phyloP scores from a whole-genome alignment of 2,797 vertebrate genomes.

The Crenuchus spilurus region DNA sequence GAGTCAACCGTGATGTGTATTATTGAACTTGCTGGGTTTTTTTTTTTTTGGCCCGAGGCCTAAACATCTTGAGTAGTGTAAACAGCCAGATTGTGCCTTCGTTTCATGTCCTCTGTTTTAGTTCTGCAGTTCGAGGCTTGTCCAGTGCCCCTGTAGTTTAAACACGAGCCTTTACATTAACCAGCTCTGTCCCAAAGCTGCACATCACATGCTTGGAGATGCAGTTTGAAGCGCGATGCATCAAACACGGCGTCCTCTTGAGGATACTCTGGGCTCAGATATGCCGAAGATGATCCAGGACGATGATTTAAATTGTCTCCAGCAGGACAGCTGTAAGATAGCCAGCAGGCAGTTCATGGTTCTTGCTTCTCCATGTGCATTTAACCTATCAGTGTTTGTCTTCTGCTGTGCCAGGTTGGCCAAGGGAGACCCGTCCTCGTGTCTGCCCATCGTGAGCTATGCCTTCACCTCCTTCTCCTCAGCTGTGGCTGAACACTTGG shows the following conservation, averaged over 20 bases:
- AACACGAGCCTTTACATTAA: slow-evolving; percentile 62
- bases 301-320: slow-evolving; percentile 43
- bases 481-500: slow-evolving; percentile 82
- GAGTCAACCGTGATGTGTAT: slow-evolving; percentile 22
- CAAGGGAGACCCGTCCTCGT: slow-evolving; percentile 87
- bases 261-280: slow-evolving; percentile 35
- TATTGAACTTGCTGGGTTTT: slow-evolving; percentile 37
- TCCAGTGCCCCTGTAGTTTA: slow-evolving; percentile 45
- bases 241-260: slow-evolving; percentile 25
- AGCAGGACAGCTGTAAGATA: slow-evolving; percentile 33
- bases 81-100: slow-evolving; percentile 38
- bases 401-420: slow-evolving; percentile 76
- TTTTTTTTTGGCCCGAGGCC: slow-evolving; percentile 36
- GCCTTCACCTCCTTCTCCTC: slow-evolving; percentile 89
- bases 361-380: neutral
- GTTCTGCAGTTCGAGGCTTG: slow-evolving; percentile 44
- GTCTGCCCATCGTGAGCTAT: slow-evolving; percentile 89
- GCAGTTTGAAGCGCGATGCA: slow-evolving; percentile 54
- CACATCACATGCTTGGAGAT: slow-evolving; percentile 51
- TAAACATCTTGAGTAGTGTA: slow-evolving; percentile 54
- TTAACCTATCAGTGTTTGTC: neutral
- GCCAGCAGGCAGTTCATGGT: slow-evolving; percentile 10
- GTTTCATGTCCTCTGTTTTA: slow-evolving; percentile 49
- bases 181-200: slow-evolving; percentile 48
- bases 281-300: slow-evolving; percentile 35